These are phyloP conservation scores for Augochlora pura DNA, from an alignment of 1,140 invertebrate genomes.

Conservation along the genomic window DNA sequence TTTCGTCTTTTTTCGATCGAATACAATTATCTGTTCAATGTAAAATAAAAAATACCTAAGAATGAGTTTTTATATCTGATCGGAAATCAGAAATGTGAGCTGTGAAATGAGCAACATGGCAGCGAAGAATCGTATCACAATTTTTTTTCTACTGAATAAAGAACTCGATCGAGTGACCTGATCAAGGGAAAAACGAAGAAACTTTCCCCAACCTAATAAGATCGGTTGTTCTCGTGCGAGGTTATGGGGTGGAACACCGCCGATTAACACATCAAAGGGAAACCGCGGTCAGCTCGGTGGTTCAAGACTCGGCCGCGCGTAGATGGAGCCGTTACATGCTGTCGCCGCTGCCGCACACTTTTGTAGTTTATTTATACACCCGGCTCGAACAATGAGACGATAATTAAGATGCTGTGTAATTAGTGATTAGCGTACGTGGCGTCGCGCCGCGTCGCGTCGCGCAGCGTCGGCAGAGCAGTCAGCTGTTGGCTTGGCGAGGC, in stretches of 20 bases:
- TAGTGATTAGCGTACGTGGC: slow-evolving; percentile 61
- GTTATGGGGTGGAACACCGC: not conserved
- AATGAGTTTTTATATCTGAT: too few species aligned
- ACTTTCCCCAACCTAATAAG: not conserved
- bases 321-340: slow-evolving; percentile 18
- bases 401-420: slow-evolving; percentile 70
- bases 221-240: not conserved
- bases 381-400: slow-evolving; percentile 56
- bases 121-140: too few species aligned
- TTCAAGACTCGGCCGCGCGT: not conserved
- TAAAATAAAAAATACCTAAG: too few species aligned
- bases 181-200: too few species aligned
- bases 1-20: too few species aligned
- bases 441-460: slow-evolving; percentile 35
- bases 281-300: not conserved
- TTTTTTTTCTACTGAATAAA: too few species aligned
- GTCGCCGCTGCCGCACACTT: slow-evolving; percentile 12
- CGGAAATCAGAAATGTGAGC: too few species aligned
- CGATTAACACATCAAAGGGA: not conserved
- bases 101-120: too few species aligned
- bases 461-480: slow-evolving; percentile 51
- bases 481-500: slow-evolving; percentile 26
- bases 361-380: slow-evolving; percentile 56
- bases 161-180: too few species aligned
- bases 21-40: too few species aligned